A percentile compares a stretch with the other conserved stretches of the same genome.
These are phyloP conservation scores for Sebastes vulpes DNA, from an alignment of 2,797 vertebrate species.

Conservation along the genomic window DNA sequence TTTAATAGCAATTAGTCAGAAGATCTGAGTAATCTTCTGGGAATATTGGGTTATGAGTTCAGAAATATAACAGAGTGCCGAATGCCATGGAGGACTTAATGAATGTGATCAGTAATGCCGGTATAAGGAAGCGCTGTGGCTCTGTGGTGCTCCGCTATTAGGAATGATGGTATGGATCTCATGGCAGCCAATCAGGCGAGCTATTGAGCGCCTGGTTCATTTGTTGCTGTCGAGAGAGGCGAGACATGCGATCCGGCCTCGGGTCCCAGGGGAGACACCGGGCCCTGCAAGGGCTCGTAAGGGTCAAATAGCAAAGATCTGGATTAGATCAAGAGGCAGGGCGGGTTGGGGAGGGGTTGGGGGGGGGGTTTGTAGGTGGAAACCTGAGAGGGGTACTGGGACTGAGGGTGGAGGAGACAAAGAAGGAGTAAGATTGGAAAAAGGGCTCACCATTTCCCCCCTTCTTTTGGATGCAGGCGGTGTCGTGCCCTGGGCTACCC, in stretches of 20 bases:
- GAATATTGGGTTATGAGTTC: too few relatives aligned
- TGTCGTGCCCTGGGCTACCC: constrained; percentile 26
- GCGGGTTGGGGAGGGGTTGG: not conserved
- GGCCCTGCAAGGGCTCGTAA: constrained; percentile 48
- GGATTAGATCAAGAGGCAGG: constrained; percentile 65
- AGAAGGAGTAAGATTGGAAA: constrained; percentile 35
- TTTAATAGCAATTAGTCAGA: too few relatives aligned
- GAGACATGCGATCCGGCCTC: constrained; percentile 68
- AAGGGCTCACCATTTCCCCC: not conserved
- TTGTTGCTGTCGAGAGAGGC: constrained; percentile 72
- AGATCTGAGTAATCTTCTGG: too few relatives aligned
- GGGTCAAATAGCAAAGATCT: constrained; percentile 78
- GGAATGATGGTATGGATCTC: constrained; percentile 29
- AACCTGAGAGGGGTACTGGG: constrained; percentile 60
- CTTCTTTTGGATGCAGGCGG: constrained; percentile 65
- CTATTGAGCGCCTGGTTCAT: constrained; percentile 47
- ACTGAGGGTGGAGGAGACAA: constrained; percentile 2
- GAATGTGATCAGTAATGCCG: not conserved
- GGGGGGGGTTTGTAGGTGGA: constrained; percentile 23
- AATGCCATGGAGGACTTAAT: too few relatives aligned
- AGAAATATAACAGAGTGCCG: too few relatives aligned
- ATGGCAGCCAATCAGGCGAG: constrained; percentile 48
- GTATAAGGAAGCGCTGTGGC: constrained; percentile 20
- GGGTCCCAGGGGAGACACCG: constrained; percentile 44
- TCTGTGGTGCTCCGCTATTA: constrained; percentile 16